A percentile compares a stretch with the other conserved stretches of the same genome.
These are phyloP conservation scores for Catamblyrhynchus diadema DNA, from an alignment of 2,797 vertebrate species.

Conservation along the genomic window DNA sequence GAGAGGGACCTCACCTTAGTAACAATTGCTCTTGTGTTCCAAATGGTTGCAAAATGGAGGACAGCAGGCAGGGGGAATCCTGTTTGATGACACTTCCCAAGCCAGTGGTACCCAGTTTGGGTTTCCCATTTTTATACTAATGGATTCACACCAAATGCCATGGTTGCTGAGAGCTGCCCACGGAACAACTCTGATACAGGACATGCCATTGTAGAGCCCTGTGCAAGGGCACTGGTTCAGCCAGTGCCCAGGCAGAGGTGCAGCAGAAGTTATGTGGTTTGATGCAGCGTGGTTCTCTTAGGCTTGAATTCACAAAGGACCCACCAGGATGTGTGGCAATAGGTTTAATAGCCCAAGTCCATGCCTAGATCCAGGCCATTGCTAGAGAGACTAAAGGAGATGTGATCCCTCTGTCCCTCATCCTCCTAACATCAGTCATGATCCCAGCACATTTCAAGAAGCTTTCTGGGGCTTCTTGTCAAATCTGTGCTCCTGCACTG, in stretches of 20 bases:
- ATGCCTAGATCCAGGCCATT: not conserved
- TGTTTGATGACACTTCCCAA: not conserved
- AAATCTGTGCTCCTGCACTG: not conserved
- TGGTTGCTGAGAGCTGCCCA: not conserved
- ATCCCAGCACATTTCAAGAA: not conserved
- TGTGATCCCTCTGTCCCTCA: not conserved
- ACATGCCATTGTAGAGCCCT: not conserved
- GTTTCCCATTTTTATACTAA: not conserved
- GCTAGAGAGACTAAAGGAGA: not conserved
- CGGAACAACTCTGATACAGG: not conserved
- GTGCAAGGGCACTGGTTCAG: not conserved
- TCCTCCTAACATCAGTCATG: not conserved
- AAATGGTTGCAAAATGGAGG: not conserved
- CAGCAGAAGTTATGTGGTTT: not conserved
- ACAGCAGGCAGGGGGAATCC: not conserved
- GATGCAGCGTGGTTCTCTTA: fast-evolving
- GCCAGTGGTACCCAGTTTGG: not conserved
- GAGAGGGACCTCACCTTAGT: not conserved
- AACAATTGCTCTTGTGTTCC: not conserved
- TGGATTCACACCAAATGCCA: not conserved
- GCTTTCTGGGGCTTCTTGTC: not conserved
- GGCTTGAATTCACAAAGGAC: not conserved
- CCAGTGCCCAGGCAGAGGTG: not conserved
- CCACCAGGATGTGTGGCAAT: not conserved
- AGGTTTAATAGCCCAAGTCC: not conserved